Evolutionary conservation across 2,888 invertebrate species (phyloP), one percentile per base, ranked within the genome.

Genomic region (Apodemia duryi): DNA sequence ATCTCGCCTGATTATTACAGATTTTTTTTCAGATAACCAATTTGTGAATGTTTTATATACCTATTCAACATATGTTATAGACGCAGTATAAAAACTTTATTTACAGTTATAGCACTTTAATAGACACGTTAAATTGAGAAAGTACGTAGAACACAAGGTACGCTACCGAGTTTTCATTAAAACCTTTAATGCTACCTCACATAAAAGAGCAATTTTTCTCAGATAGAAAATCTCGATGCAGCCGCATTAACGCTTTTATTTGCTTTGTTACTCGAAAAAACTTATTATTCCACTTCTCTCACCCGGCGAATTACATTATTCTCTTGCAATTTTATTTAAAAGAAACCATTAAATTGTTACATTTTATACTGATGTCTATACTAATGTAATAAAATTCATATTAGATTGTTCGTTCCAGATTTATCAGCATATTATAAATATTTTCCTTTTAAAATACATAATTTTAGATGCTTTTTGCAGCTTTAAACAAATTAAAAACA

Each of bases 231-330:
- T 87, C 87, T 85, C 89, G 86, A 88, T 89, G 89, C 85, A 85
- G 88, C 85, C 83, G 85, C 86, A 85, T 88, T 89, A 87, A 83
- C 80, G 84, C 83, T 85, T 85, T 85, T 86, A 88, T 88, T 89
- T 87, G 84, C 79, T 84, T 83, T 84, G 77, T 85, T 87, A 84
- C 83, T 83, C 78, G 82, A 84, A 86, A 84, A 88, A 86, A 88
- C 85, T 85, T 87, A 88, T 89, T 87, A 88, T 89, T 88, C 85
- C 82, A 83, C 81, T 86, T 83, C 83, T 81, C 80, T 85, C 82
- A 83, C 80, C 79, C 83, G 77, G 75, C 78, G 82, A 86, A 87
- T 88, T 85, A 85, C 85, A 84, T 86, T 86, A 86, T 83, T 83
- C 80, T 81, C 79, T 79, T 81, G 80, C 77, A 77, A 71, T 81